Conservation (phyloP, 1,140 invertebrate species). For the Chlorops oryzae region DNA sequence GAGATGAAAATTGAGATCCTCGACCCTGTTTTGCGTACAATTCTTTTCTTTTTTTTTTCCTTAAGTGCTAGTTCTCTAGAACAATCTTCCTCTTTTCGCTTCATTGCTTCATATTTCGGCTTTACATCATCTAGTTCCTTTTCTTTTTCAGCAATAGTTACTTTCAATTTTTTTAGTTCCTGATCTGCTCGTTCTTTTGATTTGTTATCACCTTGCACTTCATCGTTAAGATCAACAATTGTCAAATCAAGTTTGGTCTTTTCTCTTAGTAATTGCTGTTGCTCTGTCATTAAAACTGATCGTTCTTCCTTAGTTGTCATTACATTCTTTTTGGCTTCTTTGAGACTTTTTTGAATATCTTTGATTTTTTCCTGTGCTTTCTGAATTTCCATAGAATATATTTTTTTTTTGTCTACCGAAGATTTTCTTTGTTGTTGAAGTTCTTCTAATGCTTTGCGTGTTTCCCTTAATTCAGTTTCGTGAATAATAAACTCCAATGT, state of each 20-base stretch:
- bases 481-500: conserved; percentile 97
- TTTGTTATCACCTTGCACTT: conserved; percentile 91
- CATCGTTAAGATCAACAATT: conserved; percentile 92
- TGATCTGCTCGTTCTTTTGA: conserved; percentile 87
- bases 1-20: conserved; percentile 93
- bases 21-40: conserved; percentile 97
- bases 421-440: conserved; percentile 81
- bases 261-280: conserved; percentile 87
- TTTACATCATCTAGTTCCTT: conserved; percentile 76
- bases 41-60: conserved; percentile 97
- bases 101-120: conserved; percentile 91
- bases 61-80: conserved; percentile 81
- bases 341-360: conserved; percentile 58
- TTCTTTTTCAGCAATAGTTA: conserved; percentile 85
- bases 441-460: conserved; percentile 87
- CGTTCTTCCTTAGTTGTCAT: conserved; percentile 84
- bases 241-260: conserved; percentile 93
- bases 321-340: conserved; percentile 86
- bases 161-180: conserved; percentile 81
- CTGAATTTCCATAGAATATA: conserved; percentile 75
- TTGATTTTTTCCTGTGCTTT: conserved; percentile 88
- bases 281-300: conserved; percentile 85
- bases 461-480: conserved; percentile 92
- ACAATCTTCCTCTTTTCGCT: conserved; percentile 86
- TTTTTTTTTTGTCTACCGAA: conserved; percentile 85